Conservation (phyloP, 2,888 invertebrate genomes). For the Tillus elongatus region DNA sequence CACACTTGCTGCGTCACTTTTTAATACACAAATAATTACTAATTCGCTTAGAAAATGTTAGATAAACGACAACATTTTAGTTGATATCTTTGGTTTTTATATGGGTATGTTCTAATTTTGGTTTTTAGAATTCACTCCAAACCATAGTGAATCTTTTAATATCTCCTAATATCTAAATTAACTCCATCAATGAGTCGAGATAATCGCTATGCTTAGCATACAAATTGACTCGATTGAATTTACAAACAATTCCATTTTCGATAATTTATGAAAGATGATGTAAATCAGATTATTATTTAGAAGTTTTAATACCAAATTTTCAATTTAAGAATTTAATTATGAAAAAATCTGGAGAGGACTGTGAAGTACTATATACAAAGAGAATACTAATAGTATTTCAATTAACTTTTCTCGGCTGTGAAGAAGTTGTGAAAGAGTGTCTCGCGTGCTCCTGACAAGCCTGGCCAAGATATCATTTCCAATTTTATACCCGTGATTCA, state of each 20-base stretch:
- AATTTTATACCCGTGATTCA: slow-evolving; percentile 39
- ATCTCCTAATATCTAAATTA: too few relatives aligned
- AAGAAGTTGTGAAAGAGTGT: slow-evolving; percentile 37
- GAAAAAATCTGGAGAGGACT: slow-evolving; percentile 31
- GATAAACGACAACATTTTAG: too few relatives aligned
- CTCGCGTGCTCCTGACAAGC: slow-evolving; percentile 36
- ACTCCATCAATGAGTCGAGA: too few relatives aligned
- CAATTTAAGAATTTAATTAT: slow-evolving; percentile 37
- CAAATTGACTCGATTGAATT: slow-evolving; percentile 15
- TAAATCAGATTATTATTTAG: slow-evolving; percentile 19
- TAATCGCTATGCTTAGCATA: slow-evolving; percentile 7
- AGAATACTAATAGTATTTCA: slow-evolving; percentile 39
- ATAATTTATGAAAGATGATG: slow-evolving; percentile 13
- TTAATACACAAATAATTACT: too few relatives aligned
- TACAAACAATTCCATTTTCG: slow-evolving; percentile 13
- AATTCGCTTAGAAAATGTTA: too few relatives aligned
- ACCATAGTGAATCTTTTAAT: too few relatives aligned
- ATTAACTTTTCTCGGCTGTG: slow-evolving; percentile 35
- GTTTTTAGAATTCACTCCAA: too few relatives aligned
- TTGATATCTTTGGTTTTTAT: too few relatives aligned
- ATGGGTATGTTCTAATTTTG: too few relatives aligned
- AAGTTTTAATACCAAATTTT: slow-evolving; percentile 25
- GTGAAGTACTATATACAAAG: slow-evolving; percentile 32
- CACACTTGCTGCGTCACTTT: too few relatives aligned
- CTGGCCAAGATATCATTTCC: slow-evolving; percentile 39